phyloP scores from a whole-genome alignment of 2,797 vertebrate genomes.

The Sebastes taczanowskii region DNA sequence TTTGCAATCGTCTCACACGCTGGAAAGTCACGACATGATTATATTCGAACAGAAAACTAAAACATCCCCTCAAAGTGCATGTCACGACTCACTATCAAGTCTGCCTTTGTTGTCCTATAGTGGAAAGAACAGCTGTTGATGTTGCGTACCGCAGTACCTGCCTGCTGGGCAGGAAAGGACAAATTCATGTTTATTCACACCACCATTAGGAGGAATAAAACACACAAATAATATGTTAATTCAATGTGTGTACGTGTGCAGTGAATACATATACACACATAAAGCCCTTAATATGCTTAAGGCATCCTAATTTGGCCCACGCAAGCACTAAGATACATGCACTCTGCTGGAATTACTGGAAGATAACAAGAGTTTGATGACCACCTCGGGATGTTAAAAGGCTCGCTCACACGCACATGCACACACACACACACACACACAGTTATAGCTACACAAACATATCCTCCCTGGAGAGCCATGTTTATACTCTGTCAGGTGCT shows the following conservation, averaged over 20 bases:
- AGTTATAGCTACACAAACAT: constrained; percentile 4
- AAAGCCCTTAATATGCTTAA: constrained; percentile 8
- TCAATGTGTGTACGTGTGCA: constrained; percentile 2
- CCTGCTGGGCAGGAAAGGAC: constrained; percentile 53
- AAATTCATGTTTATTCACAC: constrained; percentile 60
- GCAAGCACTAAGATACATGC: constrained; percentile 8
- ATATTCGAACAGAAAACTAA: constrained; percentile 1
- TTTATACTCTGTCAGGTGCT: constrained; percentile 51
- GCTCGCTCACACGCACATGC: background rate
- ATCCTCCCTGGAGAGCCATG: constrained; percentile 20
- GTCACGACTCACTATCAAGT: constrained; percentile 26
- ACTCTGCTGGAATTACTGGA: constrained; percentile 17
- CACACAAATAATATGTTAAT: constrained; percentile 4
- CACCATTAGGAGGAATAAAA: constrained; percentile 24
- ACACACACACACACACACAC: background rate
- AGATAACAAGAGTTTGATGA: constrained; percentile 46
- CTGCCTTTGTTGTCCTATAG: constrained; percentile 41
- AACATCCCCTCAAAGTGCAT: background rate
- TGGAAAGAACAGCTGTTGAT: constrained; percentile 53
- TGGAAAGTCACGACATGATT: constrained; percentile 3
- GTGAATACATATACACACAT: constrained; percentile 13
- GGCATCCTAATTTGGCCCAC: constrained; percentile 14
- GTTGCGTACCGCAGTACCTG: constrained; percentile 17
- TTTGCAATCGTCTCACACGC: background rate
- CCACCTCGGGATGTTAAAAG: constrained; percentile 26